phyloP scores from a whole-genome alignment of 1,140 invertebrate species.

The Tigriopus japonicus region DNA sequence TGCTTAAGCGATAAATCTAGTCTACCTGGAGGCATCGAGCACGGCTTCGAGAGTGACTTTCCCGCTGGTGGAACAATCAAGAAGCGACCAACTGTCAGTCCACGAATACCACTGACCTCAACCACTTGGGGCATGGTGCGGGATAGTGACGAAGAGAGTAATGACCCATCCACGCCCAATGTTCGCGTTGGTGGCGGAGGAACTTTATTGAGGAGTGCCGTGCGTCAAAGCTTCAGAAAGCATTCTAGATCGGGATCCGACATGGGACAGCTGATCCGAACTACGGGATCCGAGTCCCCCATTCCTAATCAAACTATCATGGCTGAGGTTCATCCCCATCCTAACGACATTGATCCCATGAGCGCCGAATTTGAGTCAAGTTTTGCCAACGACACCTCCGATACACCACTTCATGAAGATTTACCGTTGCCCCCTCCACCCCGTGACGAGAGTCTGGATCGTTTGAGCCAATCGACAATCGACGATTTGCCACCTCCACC shows the following conservation, averaged over 20 bases:
- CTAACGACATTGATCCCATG: neutral
- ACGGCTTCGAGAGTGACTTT: constrained; percentile 52
- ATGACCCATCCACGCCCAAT: neutral
- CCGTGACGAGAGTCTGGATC: neutral
- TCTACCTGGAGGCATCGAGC: constrained; percentile 29
- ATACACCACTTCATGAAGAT: neutral
- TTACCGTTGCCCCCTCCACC: neutral
- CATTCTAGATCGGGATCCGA: neutral
- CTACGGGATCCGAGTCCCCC: neutral
- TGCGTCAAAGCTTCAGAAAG: neutral
- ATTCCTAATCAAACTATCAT: neutral
- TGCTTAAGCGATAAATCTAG: constrained; percentile 22
- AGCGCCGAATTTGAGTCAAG: neutral
- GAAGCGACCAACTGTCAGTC: constrained; percentile 49
- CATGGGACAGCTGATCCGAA: neutral
- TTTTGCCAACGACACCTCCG: neutral
- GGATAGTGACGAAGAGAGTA: constrained; percentile 1
- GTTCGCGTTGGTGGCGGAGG: constrained; percentile 11
- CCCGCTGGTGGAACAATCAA: constrained; percentile 51
- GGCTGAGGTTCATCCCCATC: neutral
- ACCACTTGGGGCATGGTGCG: neutral
- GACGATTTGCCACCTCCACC: neutral
- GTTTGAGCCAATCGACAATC: neutral
- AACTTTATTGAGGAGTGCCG: constrained; percentile 1
- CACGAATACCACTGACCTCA: constrained; percentile 6